phyloP scores from a whole-genome alignment of 2,797 vertebrate species.

The Pitangus sulphuratus region DNA sequence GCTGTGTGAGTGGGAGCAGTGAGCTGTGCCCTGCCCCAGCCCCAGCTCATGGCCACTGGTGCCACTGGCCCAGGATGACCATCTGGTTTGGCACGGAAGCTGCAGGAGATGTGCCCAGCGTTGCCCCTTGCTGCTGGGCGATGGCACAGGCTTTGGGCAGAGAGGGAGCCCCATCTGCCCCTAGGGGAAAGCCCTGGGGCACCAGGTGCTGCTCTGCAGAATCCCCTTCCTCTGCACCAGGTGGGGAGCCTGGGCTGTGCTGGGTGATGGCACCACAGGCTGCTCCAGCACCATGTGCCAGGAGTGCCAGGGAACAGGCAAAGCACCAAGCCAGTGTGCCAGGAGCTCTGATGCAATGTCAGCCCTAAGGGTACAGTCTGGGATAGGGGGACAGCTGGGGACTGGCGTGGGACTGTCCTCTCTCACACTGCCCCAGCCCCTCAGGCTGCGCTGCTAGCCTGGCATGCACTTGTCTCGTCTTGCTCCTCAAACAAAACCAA shows the following conservation, averaged over 20 bases:
- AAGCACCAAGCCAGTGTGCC: accelerated
- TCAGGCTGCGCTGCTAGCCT: accelerated
- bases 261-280: accelerated
- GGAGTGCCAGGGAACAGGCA: not conserved
- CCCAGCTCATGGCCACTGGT: accelerated
- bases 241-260: accelerated
- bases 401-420: not conserved
- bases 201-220: not conserved
- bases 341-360: not conserved
- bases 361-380: not conserved
- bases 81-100: accelerated
- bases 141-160: accelerated
- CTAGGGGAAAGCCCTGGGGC: not conserved
- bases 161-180: accelerated
- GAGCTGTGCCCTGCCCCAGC: not conserved
- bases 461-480: accelerated
- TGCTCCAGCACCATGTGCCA: accelerated
- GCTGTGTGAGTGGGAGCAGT: not conserved
- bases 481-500: not conserved
- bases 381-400: not conserved
- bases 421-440: not conserved
- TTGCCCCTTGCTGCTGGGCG: not conserved
- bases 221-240: not conserved
- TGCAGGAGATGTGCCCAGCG: not conserved
- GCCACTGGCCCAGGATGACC: not conserved